Percentiles rank a stretch among this genome's conserved stretches.
phyloP scores from a whole-genome alignment of 37 sponge, comb jelly and placozoan genomes.

The Hexactinellida sp. region DNA sequence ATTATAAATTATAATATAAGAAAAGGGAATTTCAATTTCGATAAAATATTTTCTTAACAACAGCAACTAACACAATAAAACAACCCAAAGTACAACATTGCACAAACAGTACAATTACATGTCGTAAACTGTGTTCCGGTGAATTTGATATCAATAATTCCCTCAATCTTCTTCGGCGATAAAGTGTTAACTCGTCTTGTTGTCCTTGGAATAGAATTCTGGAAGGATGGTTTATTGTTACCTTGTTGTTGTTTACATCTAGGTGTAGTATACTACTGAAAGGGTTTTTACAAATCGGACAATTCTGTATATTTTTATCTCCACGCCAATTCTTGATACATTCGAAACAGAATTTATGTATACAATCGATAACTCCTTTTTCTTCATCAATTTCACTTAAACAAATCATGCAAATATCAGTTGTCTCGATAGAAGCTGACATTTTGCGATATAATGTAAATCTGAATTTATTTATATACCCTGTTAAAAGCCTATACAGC shows the following conservation, averaged over 20 bases:
- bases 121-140: background rate
- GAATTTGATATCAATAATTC: background rate
- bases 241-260: background rate
- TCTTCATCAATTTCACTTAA: background rate
- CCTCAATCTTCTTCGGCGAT: background rate
- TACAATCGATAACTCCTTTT: background rate
- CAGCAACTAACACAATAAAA: background rate
- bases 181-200: background rate
- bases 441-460: no score
- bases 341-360: background rate
- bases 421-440: no score
- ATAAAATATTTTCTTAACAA: background rate
- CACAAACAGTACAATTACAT: background rate
- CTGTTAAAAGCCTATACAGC: no score
- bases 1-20: no score
- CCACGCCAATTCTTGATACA: slow-evolving; percentile 18
- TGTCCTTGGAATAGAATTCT: no score
- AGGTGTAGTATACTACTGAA: background rate
- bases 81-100: background rate
- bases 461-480: no score
- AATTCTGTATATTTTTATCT: background rate
- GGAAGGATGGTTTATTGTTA: background rate
- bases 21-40: background rate
- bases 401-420: background rate
- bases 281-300: background rate